phyloP scores from a whole-genome alignment of 2,797 vertebrate species.

The Myiothlypis coronata region DNA sequence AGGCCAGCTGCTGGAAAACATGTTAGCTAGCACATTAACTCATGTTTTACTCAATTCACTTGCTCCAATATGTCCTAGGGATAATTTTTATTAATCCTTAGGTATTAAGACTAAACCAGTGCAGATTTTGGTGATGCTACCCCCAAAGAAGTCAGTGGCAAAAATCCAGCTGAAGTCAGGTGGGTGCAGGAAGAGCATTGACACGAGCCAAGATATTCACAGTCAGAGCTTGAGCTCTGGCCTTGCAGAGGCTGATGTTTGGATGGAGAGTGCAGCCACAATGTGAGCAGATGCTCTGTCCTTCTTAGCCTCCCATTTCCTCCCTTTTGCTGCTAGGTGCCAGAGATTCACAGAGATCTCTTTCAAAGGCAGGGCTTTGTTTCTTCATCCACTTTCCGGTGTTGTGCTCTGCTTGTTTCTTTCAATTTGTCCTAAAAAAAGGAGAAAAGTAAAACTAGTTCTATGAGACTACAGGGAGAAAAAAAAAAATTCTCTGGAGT shows the following conservation, averaged over 20 bases:
- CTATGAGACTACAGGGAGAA: not conserved
- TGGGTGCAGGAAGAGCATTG: not conserved
- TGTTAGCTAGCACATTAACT: not conserved
- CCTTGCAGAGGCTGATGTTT: not conserved
- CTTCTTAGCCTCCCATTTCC: slow-evolving; percentile 24
- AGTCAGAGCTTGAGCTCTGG: not conserved
- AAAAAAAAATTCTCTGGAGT: not conserved
- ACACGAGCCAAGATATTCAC: not conserved
- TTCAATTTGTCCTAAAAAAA: not conserved
- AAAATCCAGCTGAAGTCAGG: slow-evolving; percentile 1
- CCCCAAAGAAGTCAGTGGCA: not conserved
- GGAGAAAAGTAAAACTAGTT: slow-evolving; percentile 11
- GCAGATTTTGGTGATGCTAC: not conserved
- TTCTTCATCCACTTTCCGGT: not conserved
- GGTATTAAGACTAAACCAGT: not conserved
- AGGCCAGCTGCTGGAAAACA: not conserved
- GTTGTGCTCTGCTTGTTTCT: slow-evolving; percentile 13
- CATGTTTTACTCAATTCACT: not conserved
- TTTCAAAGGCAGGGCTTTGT: slow-evolving; percentile 31
- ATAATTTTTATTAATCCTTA: not conserved
- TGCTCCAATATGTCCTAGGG: not conserved
- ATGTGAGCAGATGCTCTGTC: slow-evolving; percentile 35
- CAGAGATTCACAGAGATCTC: slow-evolving; percentile 14
- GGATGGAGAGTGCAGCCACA: not conserved
- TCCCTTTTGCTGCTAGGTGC: not conserved